Percentiles rank a stretch among this genome's conserved stretches.
These are phyloP conservation scores for Acanthis flammea DNA, from an alignment of 2,797 vertebrate species.

Conservation along the genomic window DNA sequence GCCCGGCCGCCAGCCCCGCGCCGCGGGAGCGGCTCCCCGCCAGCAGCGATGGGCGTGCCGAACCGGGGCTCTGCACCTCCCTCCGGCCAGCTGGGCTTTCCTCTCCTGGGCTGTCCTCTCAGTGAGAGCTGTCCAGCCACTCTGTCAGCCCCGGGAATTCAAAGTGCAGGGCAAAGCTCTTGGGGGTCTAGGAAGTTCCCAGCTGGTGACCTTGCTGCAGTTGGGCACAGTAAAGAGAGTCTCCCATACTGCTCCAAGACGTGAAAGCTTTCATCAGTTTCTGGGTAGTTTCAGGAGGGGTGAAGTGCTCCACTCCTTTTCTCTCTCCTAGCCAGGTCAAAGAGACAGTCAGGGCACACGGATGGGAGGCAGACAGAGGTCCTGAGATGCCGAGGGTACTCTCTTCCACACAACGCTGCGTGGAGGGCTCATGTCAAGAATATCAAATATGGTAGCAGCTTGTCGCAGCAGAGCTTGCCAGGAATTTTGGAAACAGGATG, in stretches of 20 bases:
- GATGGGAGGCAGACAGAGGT: not conserved
- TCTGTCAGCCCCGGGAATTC: fast-evolving
- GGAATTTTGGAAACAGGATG: not conserved
- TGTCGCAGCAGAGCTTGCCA: not conserved
- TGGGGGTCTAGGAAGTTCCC: not conserved
- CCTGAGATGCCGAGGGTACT: not conserved
- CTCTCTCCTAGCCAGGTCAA: too few species aligned
- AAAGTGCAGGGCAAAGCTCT: not conserved
- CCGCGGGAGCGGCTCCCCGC: not conserved
- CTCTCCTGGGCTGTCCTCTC: fast-evolving
- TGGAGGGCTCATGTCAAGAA: not conserved
- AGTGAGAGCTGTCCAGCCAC: fast-evolving
- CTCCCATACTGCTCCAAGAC: not conserved
- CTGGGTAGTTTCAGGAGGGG: not conserved
- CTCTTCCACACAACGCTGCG: fast-evolving
- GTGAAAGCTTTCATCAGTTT: not conserved
- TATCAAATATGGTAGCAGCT: not conserved
- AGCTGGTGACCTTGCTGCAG: not conserved
- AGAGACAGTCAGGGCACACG: fast-evolving
- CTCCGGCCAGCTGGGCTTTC: fast-evolving
- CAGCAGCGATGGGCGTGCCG: fast-evolving
- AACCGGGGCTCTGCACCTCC: fast-evolving
- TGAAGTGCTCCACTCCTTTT: not conserved
- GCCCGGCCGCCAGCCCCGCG: not conserved
- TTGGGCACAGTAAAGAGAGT: not conserved